A percentile compares a stretch with the other conserved stretches of the same genome.
Conservation (phyloP, 2,113 vertebrate genomes). For the Pipra filicauda region DNA sequence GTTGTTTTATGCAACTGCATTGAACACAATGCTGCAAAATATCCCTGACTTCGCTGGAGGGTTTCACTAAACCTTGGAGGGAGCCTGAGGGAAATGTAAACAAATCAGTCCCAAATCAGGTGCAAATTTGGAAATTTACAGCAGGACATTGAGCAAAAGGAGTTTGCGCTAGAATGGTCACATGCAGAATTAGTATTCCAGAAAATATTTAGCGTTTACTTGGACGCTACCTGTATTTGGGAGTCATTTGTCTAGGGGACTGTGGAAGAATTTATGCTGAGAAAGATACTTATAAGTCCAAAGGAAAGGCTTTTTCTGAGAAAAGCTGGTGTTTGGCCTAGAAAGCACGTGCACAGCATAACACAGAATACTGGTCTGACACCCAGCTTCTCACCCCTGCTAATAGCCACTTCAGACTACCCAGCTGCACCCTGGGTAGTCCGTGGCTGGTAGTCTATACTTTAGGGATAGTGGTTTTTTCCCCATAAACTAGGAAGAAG, state of each 20-base stretch:
- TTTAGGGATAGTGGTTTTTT: rapidly evolving
- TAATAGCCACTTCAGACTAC: background rate
- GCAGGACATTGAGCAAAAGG: background rate
- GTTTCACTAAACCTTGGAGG: background rate
- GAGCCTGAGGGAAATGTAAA: background rate
- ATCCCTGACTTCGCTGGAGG: background rate
- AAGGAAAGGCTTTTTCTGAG: background rate
- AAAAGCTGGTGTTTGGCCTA: background rate
- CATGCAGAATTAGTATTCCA: background rate
- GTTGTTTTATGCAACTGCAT: background rate
- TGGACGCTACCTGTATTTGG: background rate
- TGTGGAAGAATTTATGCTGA: background rate
- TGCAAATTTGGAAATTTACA: background rate
- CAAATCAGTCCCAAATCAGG: background rate
- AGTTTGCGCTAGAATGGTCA: background rate
- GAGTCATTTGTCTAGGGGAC: background rate
- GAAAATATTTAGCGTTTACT: background rate
- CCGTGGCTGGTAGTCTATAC: rapidly evolving
- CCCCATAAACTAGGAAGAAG: background rate
- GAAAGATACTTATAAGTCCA: background rate
- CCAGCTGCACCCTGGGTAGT: background rate
- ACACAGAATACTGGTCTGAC: background rate
- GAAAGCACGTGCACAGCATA: background rate
- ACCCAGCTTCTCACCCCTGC: background rate
- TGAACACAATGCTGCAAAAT: background rate